Percentiles rank a stretch among this genome's conserved stretches.
Evolutionary conservation across 2,888 invertebrate species (phyloP).

Genomic region (Bellardia bayeri): DNA sequence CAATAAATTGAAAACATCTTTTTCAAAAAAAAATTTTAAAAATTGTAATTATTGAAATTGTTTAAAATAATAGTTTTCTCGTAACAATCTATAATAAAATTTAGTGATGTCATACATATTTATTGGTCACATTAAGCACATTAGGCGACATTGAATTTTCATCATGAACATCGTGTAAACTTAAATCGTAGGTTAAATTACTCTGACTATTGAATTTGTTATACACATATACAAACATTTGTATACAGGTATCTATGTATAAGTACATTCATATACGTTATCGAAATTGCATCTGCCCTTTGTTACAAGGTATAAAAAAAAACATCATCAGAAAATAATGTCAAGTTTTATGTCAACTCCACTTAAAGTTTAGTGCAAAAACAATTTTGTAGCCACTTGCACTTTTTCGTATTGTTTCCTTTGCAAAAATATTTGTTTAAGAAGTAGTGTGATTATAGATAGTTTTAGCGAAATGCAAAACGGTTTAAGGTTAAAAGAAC

Average conservation of each 20-base stretch:
- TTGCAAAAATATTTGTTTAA: background rate
- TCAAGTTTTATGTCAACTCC: slow-evolving; percentile 14
- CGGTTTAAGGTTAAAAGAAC: background rate
- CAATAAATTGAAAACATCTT: too few relatives aligned
- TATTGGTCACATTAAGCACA: background rate
- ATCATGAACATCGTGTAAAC: background rate
- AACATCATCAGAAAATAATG: background rate
- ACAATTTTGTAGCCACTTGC: slow-evolving; percentile 23
- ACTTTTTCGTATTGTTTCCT: background rate
- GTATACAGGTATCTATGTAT: background rate
- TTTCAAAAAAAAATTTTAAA: too few relatives aligned
- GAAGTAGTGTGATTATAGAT: background rate
- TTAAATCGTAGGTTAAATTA: slow-evolving; percentile 4
- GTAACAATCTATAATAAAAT: too few relatives aligned
- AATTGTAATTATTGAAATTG: too few relatives aligned
- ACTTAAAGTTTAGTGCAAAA: slow-evolving; percentile 5
- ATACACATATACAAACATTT: background rate
- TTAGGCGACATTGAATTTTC: slow-evolving; percentile 12
- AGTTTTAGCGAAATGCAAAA: background rate
- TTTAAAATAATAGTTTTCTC: too few relatives aligned
- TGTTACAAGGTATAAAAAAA: background rate
- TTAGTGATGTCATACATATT: too few relatives aligned
- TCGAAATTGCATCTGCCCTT: background rate
- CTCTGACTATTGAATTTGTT: background rate
- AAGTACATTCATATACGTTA: background rate